These are phyloP conservation scores for Pachycephus smyrnensis DNA, from an alignment of 2,888 invertebrate genomes.

Conservation along the genomic window DNA sequence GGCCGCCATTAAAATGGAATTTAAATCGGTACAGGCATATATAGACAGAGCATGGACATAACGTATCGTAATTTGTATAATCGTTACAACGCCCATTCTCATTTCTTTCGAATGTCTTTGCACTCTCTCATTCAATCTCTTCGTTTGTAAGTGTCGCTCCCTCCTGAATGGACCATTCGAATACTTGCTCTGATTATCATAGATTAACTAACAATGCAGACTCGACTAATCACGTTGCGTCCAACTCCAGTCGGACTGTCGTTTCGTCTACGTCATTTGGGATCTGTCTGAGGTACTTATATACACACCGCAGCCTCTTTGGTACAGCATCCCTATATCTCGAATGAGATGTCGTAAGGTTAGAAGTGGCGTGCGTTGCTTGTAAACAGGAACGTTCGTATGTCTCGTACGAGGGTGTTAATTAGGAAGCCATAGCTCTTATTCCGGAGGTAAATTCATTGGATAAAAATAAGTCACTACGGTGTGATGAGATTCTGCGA, in stretches of 20 bases:
- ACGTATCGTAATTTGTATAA: neutral
- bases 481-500: neutral
- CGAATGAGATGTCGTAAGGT: neutral
- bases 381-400: neutral
- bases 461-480: neutral
- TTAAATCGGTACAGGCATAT: neutral
- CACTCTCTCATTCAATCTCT: neutral
- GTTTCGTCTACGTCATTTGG: neutral
- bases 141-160: neutral
- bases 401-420: neutral
- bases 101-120: neutral
- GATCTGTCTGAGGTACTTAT: neutral
- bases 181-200: neutral
- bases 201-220: constrained; percentile 4
- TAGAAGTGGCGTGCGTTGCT: neutral
- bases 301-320: neutral
- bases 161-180: neutral
- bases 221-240: neutral
- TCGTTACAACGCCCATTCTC: neutral
- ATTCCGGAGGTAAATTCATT: neutral
- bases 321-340: neutral
- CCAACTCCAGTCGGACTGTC: neutral
- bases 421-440: neutral
- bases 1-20: neutral
- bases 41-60: neutral